A percentile compares a stretch with the other conserved stretches of the same genome.
Conservation (phyloP, 2,113 vertebrate genomes). For the Penelope pileata region DNA sequence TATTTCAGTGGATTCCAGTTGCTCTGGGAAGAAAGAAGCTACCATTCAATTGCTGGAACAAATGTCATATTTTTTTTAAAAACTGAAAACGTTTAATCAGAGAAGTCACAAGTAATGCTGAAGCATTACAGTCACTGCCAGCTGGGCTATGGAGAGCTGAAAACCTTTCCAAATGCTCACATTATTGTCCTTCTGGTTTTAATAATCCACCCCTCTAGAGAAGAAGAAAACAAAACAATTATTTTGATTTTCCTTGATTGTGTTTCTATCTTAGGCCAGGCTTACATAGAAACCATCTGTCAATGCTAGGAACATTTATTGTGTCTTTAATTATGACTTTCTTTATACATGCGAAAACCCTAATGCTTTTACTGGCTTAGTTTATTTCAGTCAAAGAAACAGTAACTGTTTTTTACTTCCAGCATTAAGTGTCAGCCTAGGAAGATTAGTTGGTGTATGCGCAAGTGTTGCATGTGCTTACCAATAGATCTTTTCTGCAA, state of each 20-base stretch:
- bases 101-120: not conserved
- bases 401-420: not conserved
- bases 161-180: not conserved
- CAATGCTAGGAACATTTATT: not conserved
- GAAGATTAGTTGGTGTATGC: not conserved
- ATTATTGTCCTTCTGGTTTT: not conserved
- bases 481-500: not conserved
- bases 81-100: not conserved
- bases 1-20: not conserved
- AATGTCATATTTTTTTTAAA: not conserved
- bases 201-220: not conserved
- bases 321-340: not conserved
- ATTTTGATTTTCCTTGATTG: not conserved
- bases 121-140: not conserved
- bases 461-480: not conserved
- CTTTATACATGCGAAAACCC: not conserved
- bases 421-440: not conserved
- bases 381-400: slow-evolving; percentile 1
- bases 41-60: not conserved
- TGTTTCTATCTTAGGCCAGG: not conserved
- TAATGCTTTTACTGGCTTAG: not conserved
- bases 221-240: not conserved
- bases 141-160: not conserved
- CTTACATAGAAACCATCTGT: not conserved
- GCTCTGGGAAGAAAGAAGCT: not conserved